Evolutionary conservation across 1,140 invertebrate genomes (phyloP).

Genomic region (Pseudomyrmex flavicornis): DNA sequence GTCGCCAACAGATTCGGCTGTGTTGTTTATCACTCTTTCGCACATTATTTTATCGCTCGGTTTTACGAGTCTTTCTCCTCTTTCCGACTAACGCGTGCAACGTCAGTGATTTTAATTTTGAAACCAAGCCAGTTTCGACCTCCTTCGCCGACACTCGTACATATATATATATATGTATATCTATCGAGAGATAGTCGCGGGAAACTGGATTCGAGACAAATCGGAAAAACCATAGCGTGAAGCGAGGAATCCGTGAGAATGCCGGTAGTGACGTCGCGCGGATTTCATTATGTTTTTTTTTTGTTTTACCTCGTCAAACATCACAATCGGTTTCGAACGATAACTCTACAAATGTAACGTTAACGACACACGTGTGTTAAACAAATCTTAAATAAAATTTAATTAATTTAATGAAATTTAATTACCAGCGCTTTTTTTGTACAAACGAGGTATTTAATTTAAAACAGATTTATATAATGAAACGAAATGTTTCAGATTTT

Average conservation of each 20-base stretch:
- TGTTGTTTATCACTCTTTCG: constrained; percentile 61
- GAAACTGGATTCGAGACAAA: constrained; percentile 25
- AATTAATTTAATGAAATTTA: too few relatives aligned
- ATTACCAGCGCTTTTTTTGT: too few relatives aligned
- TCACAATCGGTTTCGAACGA: too few relatives aligned
- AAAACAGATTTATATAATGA: too few relatives aligned
- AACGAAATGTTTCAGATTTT: too few relatives aligned
- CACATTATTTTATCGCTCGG: constrained; percentile 53
- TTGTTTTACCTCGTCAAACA: too few relatives aligned
- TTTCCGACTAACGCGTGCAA: constrained; percentile 30
- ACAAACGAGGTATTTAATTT: too few relatives aligned
- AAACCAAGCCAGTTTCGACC: constrained; percentile 54
- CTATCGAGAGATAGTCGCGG: background rate
- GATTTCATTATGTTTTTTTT: background rate
- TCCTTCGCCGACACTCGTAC: constrained; percentile 8
- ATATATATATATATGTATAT: too few relatives aligned
- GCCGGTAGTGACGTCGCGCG: constrained; percentile 9
- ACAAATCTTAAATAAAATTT: too few relatives aligned
- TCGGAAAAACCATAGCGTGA: background rate
- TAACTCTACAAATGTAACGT: too few relatives aligned
- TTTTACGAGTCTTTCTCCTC: constrained; percentile 54
- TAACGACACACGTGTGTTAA: too few relatives aligned
- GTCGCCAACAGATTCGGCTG: background rate
- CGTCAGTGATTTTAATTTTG: constrained; percentile 64
- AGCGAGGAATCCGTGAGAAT: background rate